Evolutionary conservation across 2,113 vertebrate species (phyloP), one percentile per base, ranked within the genome.

Genomic region (Caranx melampygus): DNA sequence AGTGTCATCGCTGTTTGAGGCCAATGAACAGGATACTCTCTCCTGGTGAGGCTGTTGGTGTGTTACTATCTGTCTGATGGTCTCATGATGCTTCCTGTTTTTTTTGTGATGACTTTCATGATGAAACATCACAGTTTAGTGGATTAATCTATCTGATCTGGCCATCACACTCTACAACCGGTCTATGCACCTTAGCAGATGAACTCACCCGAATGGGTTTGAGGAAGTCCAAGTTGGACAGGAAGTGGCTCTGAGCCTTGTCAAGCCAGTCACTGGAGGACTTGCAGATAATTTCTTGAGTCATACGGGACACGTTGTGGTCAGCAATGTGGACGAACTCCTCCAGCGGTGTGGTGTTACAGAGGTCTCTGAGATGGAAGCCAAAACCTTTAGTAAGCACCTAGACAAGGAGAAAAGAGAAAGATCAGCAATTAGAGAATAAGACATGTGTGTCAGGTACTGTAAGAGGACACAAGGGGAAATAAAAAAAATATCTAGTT

Each of bases 201-300:
- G 7, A 44, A 85, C 95, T 96, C 85, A 97, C 97, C 88, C 95
- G 89, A 75, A 97, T 93, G 0, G 96, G 96, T 85, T 96, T 97
- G 26, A 97, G 78, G 80, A 96, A 95, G 93, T 97, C 94, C 83
- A 97, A 78, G 78, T 98, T 97, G 61, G 94, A 95, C 82, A 86
- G 94, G 72, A 98, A 96, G 71, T 92, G 92, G 71, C 78, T 93
- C 68, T 97, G 96, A 0, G 95, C 93, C 33, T 91, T 88, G 85
- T 90, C 83, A 20, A 97, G 94, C 87, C 96, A 95, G 47, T 96
- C 94, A 35, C 91, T 90, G 34, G 96, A 91, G 55, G 96, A 94
- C 3, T 89, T 88, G 84, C 97, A 98, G 77, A 98, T 91, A 33
- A 96, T 95, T 11, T 93, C 89, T 83, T 96, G 94, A 2, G 87